Evolutionary conservation across 2,113 vertebrate species (phyloP).

Genomic region (Callithrix jacchus): DNA sequence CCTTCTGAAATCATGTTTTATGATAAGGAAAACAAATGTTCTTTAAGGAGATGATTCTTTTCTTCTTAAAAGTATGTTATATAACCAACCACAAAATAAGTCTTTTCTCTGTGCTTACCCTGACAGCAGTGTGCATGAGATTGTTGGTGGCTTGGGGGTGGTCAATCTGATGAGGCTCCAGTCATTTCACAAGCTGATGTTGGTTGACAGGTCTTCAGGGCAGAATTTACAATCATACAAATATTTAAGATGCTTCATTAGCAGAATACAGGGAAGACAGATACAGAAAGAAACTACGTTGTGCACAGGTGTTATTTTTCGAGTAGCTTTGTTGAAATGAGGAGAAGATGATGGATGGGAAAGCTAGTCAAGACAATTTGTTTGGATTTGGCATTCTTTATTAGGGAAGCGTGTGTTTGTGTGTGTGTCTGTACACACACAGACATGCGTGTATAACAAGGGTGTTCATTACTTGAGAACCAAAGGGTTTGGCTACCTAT

Average conservation of each 20-base stretch:
- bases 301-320: neutral
- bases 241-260: neutral
- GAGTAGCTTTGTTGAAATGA: neutral
- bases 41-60: neutral
- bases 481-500: neutral
- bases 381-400: neutral
- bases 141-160: too few species aligned
- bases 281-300: neutral
- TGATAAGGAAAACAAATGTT: constrained; percentile 10
- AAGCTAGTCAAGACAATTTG: neutral
- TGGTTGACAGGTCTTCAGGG: neutral
- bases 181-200: neutral
- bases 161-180: neutral
- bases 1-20: neutral
- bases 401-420: neutral
- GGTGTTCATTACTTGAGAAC: neutral
- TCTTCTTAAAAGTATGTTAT: neutral
- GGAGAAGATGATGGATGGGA: neutral
- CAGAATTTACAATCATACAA: neutral
- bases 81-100: neutral
- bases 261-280: neutral
- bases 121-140: neutral
- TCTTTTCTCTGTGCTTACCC: neutral
- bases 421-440: neutral
- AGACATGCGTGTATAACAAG: too few species aligned